Percentiles rank a stretch among this genome's conserved stretches.
These are phyloP conservation scores for Pollenia labialis DNA, from an alignment of 2,888 invertebrate genomes.

Conservation along the genomic window DNA sequence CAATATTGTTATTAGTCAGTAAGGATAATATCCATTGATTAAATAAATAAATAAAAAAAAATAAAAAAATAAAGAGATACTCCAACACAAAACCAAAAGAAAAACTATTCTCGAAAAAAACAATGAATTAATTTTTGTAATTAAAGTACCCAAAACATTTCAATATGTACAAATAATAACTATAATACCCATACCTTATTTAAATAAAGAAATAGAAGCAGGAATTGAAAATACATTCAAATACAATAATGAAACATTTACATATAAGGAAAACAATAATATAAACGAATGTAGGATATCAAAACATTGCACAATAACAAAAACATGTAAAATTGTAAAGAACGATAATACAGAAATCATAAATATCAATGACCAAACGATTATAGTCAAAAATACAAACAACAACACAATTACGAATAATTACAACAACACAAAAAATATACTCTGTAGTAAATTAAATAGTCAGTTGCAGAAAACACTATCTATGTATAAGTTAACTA, in stretches of 20 bases:
- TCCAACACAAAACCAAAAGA: too few relatives aligned
- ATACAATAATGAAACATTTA: not conserved
- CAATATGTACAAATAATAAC: constrained; percentile 3
- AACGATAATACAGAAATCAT: constrained; percentile 5
- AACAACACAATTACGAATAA: not conserved
- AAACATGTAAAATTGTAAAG: constrained; percentile 8
- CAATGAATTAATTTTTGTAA: constrained; percentile 20
- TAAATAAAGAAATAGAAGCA: not conserved
- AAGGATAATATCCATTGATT: too few relatives aligned
- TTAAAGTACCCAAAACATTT: constrained; percentile 13
- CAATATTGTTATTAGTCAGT: too few relatives aligned
- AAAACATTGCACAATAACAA: constrained; percentile 27
- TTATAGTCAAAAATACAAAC: not conserved
- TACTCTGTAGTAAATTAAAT: too few relatives aligned
- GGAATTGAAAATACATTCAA: not conserved
- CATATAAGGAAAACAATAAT: not conserved
- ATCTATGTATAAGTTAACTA: too few relatives aligned
- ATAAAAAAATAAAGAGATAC: too few relatives aligned
- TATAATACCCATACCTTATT: constrained; percentile 9
- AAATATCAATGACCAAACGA: not conserved
- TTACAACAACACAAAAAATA: not conserved
- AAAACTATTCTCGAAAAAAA: too few relatives aligned
- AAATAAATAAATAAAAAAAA: too few relatives aligned
- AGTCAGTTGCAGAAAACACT: too few relatives aligned
- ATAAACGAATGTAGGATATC: constrained; percentile 14